Evolutionary conservation across 2,888 invertebrate genomes (phyloP).

Genomic region (Apantesis nais): DNA sequence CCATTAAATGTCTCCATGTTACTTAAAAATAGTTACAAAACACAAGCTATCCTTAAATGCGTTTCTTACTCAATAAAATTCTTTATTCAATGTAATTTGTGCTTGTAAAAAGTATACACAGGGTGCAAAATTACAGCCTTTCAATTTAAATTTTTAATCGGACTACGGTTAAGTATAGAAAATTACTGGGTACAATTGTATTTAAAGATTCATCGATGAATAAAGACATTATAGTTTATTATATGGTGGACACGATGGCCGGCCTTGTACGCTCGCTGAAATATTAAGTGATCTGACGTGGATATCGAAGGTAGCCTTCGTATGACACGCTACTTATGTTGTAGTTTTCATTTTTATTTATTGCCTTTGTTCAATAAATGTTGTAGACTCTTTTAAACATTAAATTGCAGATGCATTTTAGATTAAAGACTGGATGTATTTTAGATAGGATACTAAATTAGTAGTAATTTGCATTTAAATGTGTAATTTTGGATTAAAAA

Average conservation of each 20-base stretch:
- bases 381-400: neutral
- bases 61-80: neutral
- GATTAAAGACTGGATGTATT: neutral
- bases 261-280: constrained; percentile 8
- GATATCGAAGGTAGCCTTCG: neutral
- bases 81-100: neutral
- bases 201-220: constrained; percentile 22
- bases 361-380: neutral
- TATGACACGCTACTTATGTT: neutral
- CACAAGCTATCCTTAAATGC: neutral
- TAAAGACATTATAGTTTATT: constrained; percentile 21
- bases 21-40: neutral
- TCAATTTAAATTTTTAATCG: constrained; percentile 14
- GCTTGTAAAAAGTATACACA: constrained; percentile 5
- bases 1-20: neutral
- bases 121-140: constrained; percentile 16
- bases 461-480: too few species aligned
- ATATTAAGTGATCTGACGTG: constrained; percentile 16
- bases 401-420: neutral
- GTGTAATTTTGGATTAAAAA: too few species aligned
- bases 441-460: too few species aligned
- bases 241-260: constrained; percentile 4
- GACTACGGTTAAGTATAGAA: constrained; percentile 18
- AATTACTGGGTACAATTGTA: constrained; percentile 16
- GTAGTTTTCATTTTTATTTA: neutral